Conservation (phyloP, 1,140 invertebrate genomes). For the Bombus polaris region DNA sequence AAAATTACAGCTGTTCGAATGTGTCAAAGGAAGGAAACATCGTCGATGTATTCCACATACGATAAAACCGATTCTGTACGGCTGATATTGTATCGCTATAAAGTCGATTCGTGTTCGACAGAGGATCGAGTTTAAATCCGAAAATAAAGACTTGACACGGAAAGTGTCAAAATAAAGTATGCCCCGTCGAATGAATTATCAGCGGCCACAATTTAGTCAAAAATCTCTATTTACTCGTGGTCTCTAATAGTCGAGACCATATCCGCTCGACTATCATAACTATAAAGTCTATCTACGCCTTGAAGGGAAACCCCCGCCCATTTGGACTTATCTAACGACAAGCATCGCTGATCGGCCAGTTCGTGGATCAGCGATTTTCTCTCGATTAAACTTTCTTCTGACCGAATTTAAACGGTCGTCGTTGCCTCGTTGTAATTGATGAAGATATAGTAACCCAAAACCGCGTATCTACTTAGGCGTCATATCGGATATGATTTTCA, state of each 20-base stretch:
- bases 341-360: not conserved
- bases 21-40: too few species aligned
- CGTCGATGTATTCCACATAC: too few species aligned
- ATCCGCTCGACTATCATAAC: not conserved
- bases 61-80: too few species aligned
- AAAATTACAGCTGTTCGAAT: not conserved
- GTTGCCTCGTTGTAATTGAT: not conserved
- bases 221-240: conserved; percentile 11
- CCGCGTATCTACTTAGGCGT: not conserved
- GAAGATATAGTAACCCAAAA: not conserved
- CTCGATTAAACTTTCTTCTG: conserved; percentile 30
- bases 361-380: conserved; percentile 23
- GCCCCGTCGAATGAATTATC: not conserved
- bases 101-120: not conserved
- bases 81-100: too few species aligned
- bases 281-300: conserved; percentile 3
- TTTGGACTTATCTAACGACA: conserved; percentile 17
- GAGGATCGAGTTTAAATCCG: not conserved
- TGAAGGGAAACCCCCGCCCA: not conserved
- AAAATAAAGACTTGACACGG: not conserved
- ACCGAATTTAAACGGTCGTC: not conserved
- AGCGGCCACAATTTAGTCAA: not conserved
- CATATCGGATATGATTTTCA: too few species aligned
- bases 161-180: not conserved
- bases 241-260: not conserved